These are phyloP conservation scores for Collichthys lucidus DNA, from an alignment of 2,113 vertebrate species.

Conservation along the genomic window DNA sequence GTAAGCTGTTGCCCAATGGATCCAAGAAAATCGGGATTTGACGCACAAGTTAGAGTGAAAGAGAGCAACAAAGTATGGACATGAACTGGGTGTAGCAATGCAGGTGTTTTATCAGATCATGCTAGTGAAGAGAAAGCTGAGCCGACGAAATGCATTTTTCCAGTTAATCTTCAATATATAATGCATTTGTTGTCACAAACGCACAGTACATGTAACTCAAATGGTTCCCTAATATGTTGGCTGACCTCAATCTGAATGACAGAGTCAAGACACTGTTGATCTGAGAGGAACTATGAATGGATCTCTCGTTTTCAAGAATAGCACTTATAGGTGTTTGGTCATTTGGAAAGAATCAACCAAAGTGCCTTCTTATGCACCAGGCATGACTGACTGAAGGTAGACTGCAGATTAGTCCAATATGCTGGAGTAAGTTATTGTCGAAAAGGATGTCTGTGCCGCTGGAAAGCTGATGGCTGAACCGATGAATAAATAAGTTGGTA, in stretches of 20 bases:
- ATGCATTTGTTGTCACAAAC: slow-evolving; percentile 1
- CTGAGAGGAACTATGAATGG: neutral
- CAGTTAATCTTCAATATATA: neutral
- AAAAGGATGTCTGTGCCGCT: no score
- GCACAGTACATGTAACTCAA: neutral
- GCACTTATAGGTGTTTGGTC: neutral
- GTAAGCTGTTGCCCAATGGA: neutral
- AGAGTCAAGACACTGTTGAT: neutral
- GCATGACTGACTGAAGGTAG: no score
- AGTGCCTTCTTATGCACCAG: no score
- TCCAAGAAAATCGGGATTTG: neutral
- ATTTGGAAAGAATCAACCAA: no score
- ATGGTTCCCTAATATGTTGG: slow-evolving; percentile 10
- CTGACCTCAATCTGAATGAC: neutral
- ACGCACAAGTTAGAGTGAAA: neutral
- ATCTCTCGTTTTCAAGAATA: neutral
- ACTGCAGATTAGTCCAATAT: no score
- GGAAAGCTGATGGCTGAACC: no score
- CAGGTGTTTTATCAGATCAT: neutral
- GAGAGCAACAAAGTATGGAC: neutral
- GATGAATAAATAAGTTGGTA: no score
- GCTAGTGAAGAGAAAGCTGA: neutral
- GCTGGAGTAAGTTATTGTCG: no score
- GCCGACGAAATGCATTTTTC: neutral
- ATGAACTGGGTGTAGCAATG: neutral